Evolutionary conservation across 2,797 vertebrate species (phyloP).

Genomic region (Anas georgica): DNA sequence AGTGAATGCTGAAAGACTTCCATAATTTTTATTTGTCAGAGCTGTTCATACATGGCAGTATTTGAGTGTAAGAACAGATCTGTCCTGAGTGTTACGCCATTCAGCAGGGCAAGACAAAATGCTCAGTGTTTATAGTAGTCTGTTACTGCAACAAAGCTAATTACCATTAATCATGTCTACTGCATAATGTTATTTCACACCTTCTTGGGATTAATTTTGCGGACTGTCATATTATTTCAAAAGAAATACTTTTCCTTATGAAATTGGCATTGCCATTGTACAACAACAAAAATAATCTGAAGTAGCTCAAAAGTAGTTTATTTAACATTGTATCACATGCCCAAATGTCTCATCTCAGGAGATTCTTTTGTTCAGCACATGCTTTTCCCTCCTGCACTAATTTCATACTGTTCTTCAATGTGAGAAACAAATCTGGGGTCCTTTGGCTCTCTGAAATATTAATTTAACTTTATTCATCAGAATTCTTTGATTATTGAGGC

Average conservation of each 20-base stretch:
- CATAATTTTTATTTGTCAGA: constrained; percentile 55
- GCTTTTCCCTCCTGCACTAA: background rate
- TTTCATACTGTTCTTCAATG: background rate
- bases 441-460: background rate
- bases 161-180: constrained; percentile 4
- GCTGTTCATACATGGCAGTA: constrained; percentile 1
- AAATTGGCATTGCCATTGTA: background rate
- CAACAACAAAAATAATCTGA: constrained; percentile 10
- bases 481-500: background rate
- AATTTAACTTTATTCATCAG: background rate
- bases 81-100: background rate
- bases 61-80: background rate
- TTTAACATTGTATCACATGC: background rate
- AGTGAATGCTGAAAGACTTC: background rate
- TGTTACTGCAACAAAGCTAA: constrained; percentile 28
- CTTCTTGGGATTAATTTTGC: constrained; percentile 27
- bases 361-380: background rate
- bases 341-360: background rate
- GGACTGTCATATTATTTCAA: constrained; percentile 15
- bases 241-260: background rate
- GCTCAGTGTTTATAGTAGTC: background rate
- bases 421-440: background rate
- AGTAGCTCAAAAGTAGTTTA: background rate
- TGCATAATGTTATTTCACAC: constrained; percentile 35
- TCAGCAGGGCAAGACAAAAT: background rate